A percentile compares a stretch with the other conserved stretches of the same genome.
Conservation (phyloP, 2,113 vertebrate genomes). For the Megalops atlanticus region DNA sequence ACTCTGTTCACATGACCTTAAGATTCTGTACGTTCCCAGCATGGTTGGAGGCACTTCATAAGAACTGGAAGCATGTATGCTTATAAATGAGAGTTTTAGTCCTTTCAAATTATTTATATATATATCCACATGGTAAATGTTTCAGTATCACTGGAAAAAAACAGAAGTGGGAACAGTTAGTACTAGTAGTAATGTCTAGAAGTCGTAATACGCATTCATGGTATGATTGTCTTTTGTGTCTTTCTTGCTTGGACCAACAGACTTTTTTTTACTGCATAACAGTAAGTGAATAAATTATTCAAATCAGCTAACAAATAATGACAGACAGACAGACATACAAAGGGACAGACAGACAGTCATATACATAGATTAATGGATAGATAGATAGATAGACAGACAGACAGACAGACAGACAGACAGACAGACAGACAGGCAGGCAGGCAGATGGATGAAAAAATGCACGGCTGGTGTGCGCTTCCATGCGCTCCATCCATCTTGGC, state of each 20-base stretch:
- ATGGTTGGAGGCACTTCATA: not conserved
- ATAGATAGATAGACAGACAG: not conserved
- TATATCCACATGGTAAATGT: not conserved
- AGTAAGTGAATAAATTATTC: not conserved
- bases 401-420: not conserved
- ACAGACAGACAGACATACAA: not conserved
- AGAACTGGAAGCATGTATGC: not conserved
- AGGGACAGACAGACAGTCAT: not conserved
- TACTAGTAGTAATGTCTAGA: no score
- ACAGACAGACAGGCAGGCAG: not conserved
- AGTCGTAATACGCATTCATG: no score
- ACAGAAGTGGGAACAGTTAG: no score
- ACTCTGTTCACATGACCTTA: not conserved
- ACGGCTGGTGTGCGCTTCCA: not conserved
- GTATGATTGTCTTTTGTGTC: not conserved
- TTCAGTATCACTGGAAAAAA: no score
- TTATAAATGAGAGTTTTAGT: not conserved
- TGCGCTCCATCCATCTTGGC: not conserved
- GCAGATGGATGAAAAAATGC: not conserved
- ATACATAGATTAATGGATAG: no score
- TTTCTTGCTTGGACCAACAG: not conserved
- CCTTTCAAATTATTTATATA: no score
- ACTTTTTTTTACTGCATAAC: not conserved
- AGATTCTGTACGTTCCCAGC: not conserved
- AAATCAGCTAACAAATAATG: not conserved